Conservation (phyloP, 2,797 vertebrate species). For the Mus caroli region DNA sequence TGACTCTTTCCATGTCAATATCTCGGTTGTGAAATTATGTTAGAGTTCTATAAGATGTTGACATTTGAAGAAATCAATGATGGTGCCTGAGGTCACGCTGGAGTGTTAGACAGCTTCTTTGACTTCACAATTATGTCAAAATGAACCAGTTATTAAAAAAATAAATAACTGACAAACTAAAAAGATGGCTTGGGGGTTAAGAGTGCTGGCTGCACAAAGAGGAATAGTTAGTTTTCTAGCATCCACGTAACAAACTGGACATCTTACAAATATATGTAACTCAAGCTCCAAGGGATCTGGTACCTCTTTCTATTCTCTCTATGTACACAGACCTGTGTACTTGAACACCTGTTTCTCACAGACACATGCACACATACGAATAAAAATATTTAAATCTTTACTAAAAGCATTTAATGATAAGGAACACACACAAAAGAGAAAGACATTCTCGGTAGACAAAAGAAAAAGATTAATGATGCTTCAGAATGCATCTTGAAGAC, state of each 20-base stretch:
- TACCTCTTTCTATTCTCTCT: background rate
- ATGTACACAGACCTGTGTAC: background rate
- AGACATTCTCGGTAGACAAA: background rate
- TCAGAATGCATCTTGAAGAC: constrained; percentile 30
- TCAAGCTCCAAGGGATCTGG: background rate
- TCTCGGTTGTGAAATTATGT: background rate
- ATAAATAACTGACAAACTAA: background rate
- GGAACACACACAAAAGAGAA: background rate
- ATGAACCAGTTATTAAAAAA: constrained; percentile 7
- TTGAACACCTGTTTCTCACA: background rate
- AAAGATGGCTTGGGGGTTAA: background rate
- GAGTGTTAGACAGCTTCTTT: background rate
- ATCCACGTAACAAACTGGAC: no score
- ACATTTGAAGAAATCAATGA: background rate
- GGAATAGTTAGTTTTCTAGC: background rate
- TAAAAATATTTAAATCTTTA: background rate
- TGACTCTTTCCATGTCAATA: background rate
- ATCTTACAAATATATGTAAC: no score
- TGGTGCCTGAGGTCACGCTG: background rate
- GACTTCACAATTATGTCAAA: background rate
- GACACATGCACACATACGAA: background rate
- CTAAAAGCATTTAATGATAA: background rate
- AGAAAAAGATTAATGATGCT: background rate
- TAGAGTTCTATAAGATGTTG: background rate
- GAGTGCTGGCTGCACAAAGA: background rate